phyloP scores from a whole-genome alignment of 2,888 invertebrate genomes.

The Yponomeuta plumbellus region DNA sequence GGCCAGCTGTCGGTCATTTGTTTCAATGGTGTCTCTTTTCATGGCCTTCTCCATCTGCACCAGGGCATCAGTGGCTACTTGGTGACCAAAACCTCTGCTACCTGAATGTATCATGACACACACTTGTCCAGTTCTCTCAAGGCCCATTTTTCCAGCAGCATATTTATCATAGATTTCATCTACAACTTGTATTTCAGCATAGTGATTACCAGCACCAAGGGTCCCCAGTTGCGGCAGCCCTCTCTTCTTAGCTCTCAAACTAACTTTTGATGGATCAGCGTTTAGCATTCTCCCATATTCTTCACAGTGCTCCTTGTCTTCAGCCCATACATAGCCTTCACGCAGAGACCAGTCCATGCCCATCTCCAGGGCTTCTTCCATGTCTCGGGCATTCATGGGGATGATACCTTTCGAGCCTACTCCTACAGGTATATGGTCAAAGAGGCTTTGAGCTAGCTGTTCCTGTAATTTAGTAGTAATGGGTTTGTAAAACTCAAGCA shows the following conservation, averaged over 20 bases:
- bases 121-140: constrained; percentile 94
- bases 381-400: constrained; percentile 96
- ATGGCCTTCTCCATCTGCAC: constrained; percentile 99
- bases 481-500: too few relatives aligned
- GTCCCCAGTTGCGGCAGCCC: constrained; percentile 98
- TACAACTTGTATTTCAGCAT: constrained; percentile 99
- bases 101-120: constrained; percentile 99
- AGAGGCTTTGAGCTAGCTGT: constrained; percentile 96
- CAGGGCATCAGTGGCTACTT: constrained; percentile 93
- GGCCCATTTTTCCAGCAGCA: constrained; percentile 99
- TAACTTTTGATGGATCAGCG: constrained; percentile 98
- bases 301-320: constrained; percentile 99
- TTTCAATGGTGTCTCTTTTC: constrained; percentile 97
- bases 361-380: constrained; percentile 99
- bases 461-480: constrained; percentile 77
- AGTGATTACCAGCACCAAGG: constrained; percentile 98
- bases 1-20: constrained; percentile 97
- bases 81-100: constrained; percentile 98
- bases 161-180: constrained; percentile 98
- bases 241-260: constrained; percentile 95
- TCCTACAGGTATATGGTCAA: constrained; percentile 99
- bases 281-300: constrained; percentile 99
- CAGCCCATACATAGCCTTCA: constrained; percentile 99
- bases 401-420: constrained; percentile 99
- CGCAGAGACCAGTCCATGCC: constrained; percentile 99